Conservation (phyloP, 2,888 invertebrate genomes). For the Agrypnus murinus region DNA sequence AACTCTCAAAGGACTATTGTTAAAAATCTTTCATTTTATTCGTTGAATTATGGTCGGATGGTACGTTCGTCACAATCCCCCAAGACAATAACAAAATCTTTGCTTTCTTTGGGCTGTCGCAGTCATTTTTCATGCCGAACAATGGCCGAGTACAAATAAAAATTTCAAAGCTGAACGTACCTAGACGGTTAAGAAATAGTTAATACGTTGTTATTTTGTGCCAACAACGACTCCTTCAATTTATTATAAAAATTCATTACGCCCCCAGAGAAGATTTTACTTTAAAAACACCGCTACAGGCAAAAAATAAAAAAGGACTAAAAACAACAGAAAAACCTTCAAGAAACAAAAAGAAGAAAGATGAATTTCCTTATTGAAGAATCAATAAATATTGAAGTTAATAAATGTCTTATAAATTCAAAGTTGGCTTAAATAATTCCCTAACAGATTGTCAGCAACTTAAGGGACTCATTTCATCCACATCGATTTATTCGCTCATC, state of each 20-base stretch:
- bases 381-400: neutral
- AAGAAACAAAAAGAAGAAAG: neutral
- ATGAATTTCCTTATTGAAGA: neutral
- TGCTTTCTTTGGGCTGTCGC: slow-evolving; percentile 52
- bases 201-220: slow-evolving; percentile 37
- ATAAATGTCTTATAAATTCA: slow-evolving; percentile 6
- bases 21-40: slow-evolving; percentile 56
- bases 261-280: neutral
- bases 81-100: slow-evolving; percentile 56
- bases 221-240: slow-evolving; percentile 5
- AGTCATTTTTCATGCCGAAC: slow-evolving; percentile 55
- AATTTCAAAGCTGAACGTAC: slow-evolving; percentile 49
- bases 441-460: slow-evolving; percentile 26
- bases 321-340: neutral
- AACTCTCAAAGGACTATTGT: slow-evolving; percentile 54
- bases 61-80: slow-evolving; percentile 56
- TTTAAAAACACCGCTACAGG: neutral
- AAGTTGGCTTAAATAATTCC: slow-evolving; percentile 11
- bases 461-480: slow-evolving; percentile 32
- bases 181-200: slow-evolving; percentile 47
- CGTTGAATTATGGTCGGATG: slow-evolving; percentile 54
- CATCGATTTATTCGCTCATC: slow-evolving; percentile 45
- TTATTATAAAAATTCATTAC: slow-evolving; percentile 15
- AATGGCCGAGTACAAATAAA: slow-evolving; percentile 51
- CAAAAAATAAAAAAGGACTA: neutral